Evolutionary conservation across 2,888 invertebrate species (phyloP).

Genomic region (Agrenia bidenticulata): DNA sequence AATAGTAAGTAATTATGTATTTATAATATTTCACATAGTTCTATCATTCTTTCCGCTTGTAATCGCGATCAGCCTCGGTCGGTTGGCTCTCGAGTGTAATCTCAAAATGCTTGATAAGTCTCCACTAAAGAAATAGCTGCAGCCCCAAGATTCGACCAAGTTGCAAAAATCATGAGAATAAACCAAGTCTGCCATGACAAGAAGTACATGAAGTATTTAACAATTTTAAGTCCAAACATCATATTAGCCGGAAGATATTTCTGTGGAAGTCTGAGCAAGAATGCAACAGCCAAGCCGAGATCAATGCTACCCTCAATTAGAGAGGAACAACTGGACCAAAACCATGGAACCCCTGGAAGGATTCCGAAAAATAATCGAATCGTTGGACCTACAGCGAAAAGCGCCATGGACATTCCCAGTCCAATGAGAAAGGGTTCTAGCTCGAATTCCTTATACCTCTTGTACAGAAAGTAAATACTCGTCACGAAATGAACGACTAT

Average conservation of each 20-base stretch:
- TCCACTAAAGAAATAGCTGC: slow-evolving; percentile 28
- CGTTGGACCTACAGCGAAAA: slow-evolving; percentile 30
- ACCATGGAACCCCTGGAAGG: slow-evolving; percentile 37
- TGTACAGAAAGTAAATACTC: slow-evolving; percentile 39
- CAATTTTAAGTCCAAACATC: slow-evolving; percentile 45
- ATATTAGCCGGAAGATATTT: slow-evolving; percentile 43
- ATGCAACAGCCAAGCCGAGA: slow-evolving; percentile 35
- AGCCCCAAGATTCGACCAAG: slow-evolving; percentile 45
- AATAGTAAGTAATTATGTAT: too few relatives aligned
- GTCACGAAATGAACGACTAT: slow-evolving; percentile 35
- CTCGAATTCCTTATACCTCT: slow-evolving; percentile 41
- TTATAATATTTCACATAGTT: too few relatives aligned
- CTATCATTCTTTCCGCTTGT: too few relatives aligned
- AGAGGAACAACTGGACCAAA: slow-evolving; percentile 26
- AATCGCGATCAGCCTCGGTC: too few relatives aligned
- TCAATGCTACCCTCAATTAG: slow-evolving; percentile 29
- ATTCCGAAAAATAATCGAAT: slow-evolving; percentile 39
- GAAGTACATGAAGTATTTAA: slow-evolving; percentile 44
- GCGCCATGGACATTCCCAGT: slow-evolving; percentile 34
- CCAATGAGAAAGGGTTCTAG: slow-evolving; percentile 41
- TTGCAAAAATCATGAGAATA: slow-evolving; percentile 44
- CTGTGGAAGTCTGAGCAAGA: slow-evolving; percentile 37
- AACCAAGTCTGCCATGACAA: slow-evolving; percentile 46
- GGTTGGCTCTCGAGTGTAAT: too few relatives aligned
- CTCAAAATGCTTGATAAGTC: slow-evolving; percentile 29